These are phyloP conservation scores for Tachyglossus aculeatus DNA, from an alignment of 2,797 vertebrate genomes.

Conservation along the genomic window DNA sequence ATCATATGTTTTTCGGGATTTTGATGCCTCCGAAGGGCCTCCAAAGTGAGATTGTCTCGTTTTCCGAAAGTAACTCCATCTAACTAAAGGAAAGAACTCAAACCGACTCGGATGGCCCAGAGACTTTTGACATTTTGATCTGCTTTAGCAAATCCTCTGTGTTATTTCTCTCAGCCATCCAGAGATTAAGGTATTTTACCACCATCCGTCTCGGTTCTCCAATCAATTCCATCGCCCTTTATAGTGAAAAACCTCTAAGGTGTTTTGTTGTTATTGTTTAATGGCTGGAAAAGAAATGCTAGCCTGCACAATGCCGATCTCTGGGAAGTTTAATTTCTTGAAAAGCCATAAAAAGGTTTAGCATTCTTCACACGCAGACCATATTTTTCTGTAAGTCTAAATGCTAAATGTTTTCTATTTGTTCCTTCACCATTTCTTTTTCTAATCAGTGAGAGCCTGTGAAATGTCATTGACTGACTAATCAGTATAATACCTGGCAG, in stretches of 20 bases:
- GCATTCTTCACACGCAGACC: no score
- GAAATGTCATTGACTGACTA: no score
- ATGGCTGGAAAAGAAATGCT: not conserved
- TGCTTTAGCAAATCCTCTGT: not conserved
- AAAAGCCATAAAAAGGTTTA: no score
- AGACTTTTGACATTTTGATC: fast-evolving
- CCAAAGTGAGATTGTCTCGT: not conserved
- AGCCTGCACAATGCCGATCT: no score
- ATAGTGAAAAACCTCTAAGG: not conserved
- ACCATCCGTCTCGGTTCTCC: not conserved
- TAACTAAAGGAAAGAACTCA: not conserved
- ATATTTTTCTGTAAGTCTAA: no score
- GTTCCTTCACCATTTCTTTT: no score
- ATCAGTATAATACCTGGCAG: no score
- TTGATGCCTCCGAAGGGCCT: no score
- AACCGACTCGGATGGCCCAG: not conserved
- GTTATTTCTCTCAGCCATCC: not conserved
- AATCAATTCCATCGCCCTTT: not conserved
- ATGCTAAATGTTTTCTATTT: no score
- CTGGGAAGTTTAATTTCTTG: no score
- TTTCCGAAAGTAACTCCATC: not conserved
- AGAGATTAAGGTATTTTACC: not conserved
- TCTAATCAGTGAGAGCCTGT: no score
- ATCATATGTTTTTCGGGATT: no score
- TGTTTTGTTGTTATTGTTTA: not conserved